These are phyloP conservation scores for Eilema depressum DNA, from an alignment of 2,888 invertebrate species.

Conservation along the genomic window DNA sequence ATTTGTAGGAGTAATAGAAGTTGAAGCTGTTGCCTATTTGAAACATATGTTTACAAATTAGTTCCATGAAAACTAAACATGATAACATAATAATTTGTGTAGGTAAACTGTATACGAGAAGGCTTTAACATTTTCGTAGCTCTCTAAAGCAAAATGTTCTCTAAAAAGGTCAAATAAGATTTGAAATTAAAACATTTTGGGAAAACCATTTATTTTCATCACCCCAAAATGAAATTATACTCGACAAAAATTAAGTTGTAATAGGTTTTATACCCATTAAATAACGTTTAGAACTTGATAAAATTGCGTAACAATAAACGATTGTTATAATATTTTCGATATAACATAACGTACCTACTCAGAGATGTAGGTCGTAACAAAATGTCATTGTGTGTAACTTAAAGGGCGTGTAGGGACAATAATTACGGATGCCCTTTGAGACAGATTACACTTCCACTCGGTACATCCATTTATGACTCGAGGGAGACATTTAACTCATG, in stretches of 20 bases:
- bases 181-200: not conserved
- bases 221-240: not conserved
- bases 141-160: not conserved
- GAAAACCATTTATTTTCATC: not conserved
- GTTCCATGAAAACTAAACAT: no score
- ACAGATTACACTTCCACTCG: conserved; percentile 41
- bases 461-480: conserved; percentile 27
- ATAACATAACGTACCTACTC: not conserved
- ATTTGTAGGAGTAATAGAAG: not conserved
- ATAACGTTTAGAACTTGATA: not conserved
- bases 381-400: conserved; percentile 30
- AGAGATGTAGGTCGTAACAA: conserved; percentile 25
- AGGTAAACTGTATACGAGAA: no score
- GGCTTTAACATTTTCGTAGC: not conserved
- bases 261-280: not conserved
- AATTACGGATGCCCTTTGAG: conserved; percentile 42
- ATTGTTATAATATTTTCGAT: not conserved
- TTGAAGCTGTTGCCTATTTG: not conserved
- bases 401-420: conserved; percentile 28
- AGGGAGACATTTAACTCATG: conserved; percentile 28
- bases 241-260: not conserved
- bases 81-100: no score
- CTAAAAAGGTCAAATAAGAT: not conserved
- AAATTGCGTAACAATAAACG: not conserved
- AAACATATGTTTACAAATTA: not conserved